A percentile compares a stretch with the other conserved stretches of the same genome.
Evolutionary conservation across 2,888 invertebrate genomes (phyloP).

Genomic region (Ennomos quercinarius): DNA sequence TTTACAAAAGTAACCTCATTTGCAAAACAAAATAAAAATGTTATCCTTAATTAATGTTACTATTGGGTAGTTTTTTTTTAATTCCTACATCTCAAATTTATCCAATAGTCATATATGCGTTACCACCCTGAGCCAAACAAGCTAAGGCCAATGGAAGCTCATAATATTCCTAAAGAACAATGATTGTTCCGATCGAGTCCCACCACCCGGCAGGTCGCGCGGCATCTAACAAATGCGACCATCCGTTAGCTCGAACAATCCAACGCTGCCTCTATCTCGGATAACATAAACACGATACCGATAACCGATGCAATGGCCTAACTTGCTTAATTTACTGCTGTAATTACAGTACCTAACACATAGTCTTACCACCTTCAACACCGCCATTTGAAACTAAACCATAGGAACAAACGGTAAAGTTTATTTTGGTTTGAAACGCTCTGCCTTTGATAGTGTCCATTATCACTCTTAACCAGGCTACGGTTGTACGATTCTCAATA

Average conservation of each 20-base stretch:
- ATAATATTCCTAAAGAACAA: too few species aligned
- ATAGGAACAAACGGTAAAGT: slow-evolving; percentile 5
- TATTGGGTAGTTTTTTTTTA: too few species aligned
- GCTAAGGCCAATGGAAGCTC: too few species aligned
- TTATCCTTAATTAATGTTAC: too few species aligned
- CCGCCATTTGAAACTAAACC: slow-evolving; percentile 12
- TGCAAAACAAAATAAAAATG: too few species aligned
- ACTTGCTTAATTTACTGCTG: slow-evolving; percentile 54
- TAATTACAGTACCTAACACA: slow-evolving; percentile 52
- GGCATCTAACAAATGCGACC: slow-evolving; percentile 24
- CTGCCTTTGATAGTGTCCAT: slow-evolving; percentile 22
- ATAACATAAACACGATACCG: slow-evolving; percentile 49
- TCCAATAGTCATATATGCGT: too few species aligned
- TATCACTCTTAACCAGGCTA: slow-evolving; percentile 27
- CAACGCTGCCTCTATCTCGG: slow-evolving; percentile 32
- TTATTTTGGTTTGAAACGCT: slow-evolving; percentile 5
- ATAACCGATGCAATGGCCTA: slow-evolving; percentile 43
- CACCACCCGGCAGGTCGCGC: neutral
- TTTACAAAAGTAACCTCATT: too few species aligned
- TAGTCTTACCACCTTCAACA: slow-evolving; percentile 18
- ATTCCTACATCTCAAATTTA: too few species aligned
- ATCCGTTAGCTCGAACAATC: slow-evolving; percentile 38
- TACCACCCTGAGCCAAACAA: too few species aligned
- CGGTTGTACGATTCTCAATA: neutral
- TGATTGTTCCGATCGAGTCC: too few species aligned